Evolutionary conservation across 2,888 invertebrate genomes (phyloP).

Genomic region (Stenolophus ochropezus): DNA sequence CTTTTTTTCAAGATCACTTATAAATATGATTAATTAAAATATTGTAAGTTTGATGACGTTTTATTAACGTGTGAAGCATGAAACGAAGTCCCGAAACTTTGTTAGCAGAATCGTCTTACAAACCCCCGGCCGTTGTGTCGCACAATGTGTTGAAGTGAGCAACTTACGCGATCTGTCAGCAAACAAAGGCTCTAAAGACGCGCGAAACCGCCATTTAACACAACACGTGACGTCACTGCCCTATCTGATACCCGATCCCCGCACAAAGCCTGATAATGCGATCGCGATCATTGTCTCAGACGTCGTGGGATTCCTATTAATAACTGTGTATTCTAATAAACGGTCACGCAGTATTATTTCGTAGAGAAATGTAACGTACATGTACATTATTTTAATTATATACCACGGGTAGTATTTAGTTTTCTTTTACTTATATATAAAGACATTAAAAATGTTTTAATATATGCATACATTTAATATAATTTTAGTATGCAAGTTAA

Average conservation of each 20-base stretch:
- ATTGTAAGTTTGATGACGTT: too few species aligned
- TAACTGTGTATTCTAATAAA: not conserved
- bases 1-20: too few species aligned
- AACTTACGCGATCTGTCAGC: not conserved
- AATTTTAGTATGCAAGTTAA: too few species aligned
- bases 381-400: not conserved
- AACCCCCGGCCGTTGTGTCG: not conserved
- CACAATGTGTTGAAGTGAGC: not conserved
- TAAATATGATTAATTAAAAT: too few species aligned
- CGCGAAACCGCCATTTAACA: not conserved
- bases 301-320: not conserved
- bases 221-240: not conserved
- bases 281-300: not conserved
- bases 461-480: too few species aligned
- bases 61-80: too few species aligned
- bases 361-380: not conserved
- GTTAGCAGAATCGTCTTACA: not conserved
- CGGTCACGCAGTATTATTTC: not conserved
- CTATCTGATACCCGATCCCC: not conserved
- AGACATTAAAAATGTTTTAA: not conserved
- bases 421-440: not conserved
- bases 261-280: not conserved
- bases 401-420: not conserved
- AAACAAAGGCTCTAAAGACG: not conserved
- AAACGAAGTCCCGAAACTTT: not conserved